These are phyloP conservation scores for Apostichopus parvimensis DNA, from an alignment of 35 echinoderm and acorn worm species.

Conservation along the genomic window DNA sequence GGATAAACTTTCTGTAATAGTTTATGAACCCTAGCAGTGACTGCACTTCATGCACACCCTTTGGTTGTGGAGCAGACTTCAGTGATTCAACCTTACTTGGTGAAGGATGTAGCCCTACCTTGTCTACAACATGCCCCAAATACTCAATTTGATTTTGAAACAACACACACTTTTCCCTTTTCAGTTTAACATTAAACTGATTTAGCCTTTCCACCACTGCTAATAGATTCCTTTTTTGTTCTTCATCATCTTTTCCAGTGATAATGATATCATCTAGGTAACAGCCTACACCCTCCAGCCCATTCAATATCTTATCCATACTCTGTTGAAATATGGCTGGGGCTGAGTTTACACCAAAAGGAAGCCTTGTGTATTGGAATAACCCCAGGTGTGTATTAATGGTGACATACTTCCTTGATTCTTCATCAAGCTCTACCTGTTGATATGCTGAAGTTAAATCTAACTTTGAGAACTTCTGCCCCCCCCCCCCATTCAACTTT, in stretches of 20 bases:
- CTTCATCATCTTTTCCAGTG: not conserved
- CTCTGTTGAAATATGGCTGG: conserved; percentile 55
- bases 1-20: conserved; percentile 47
- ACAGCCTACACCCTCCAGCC: conserved; percentile 26
- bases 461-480: conserved; percentile 55
- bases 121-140: not conserved
- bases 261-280: conserved; percentile 69
- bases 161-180: conserved; percentile 13
- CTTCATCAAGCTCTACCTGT: conserved; percentile 45
- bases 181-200: not conserved
- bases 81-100: not conserved
- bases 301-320: conserved; percentile 49
- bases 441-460: conserved; percentile 63
- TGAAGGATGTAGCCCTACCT: not conserved
- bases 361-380: conserved; percentile 48
- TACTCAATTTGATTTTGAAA: not conserved
- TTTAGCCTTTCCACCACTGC: no score
- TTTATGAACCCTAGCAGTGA: conserved; percentile 27
- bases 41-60: conserved; percentile 7
- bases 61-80: not conserved
- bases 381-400: conserved; percentile 58
- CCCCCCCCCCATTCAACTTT: conserved; percentile 33
- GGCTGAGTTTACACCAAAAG: conserved; percentile 55
- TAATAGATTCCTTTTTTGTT: no score
- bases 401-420: conserved; percentile 52